Evolutionary conservation across 2,888 invertebrate genomes (phyloP).

Genomic region (Drosophila demipolita): DNA sequence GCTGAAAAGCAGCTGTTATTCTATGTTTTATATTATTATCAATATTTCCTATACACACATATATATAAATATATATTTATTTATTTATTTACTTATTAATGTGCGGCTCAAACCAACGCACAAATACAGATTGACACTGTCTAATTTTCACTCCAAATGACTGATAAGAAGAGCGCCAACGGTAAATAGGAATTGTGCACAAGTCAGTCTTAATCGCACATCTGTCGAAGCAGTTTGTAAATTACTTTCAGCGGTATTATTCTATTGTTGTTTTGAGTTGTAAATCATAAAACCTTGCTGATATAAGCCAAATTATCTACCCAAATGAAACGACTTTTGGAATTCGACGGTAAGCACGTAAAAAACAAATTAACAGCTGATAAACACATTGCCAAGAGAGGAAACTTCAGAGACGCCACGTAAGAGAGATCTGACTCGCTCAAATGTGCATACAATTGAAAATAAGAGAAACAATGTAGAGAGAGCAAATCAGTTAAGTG

Average conservation of each 20-base stretch:
- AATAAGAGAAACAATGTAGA: slow-evolving; percentile 7
- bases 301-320: slow-evolving; percentile 9
- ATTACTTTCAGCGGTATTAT: not conserved
- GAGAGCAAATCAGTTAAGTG: slow-evolving; percentile 11
- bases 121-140: slow-evolving; percentile 4
- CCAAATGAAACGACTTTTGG: slow-evolving; percentile 33
- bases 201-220: slow-evolving; percentile 45
- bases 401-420: not conserved
- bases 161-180: slow-evolving; percentile 45
- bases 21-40: slow-evolving; percentile 2
- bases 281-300: slow-evolving; percentile 1
- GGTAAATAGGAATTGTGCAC: not conserved
- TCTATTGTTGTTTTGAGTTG: slow-evolving; percentile 1
- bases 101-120: slow-evolving; percentile 2
- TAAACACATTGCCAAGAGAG: slow-evolving; percentile 7
- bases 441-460: no score
- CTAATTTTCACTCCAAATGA: slow-evolving; percentile 22
- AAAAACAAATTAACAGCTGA: slow-evolving; percentile 6
- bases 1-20: not conserved
- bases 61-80: not conserved
- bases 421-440: not conserved
- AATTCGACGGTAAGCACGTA: slow-evolving; percentile 53
- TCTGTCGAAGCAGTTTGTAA: slow-evolving; percentile 29
- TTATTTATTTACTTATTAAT: not conserved
- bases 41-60: not conserved